Percentiles rank a stretch among this genome's conserved stretches.
Conservation (phyloP, 1,140 invertebrate species). For the Drosophila repleta region DNA sequence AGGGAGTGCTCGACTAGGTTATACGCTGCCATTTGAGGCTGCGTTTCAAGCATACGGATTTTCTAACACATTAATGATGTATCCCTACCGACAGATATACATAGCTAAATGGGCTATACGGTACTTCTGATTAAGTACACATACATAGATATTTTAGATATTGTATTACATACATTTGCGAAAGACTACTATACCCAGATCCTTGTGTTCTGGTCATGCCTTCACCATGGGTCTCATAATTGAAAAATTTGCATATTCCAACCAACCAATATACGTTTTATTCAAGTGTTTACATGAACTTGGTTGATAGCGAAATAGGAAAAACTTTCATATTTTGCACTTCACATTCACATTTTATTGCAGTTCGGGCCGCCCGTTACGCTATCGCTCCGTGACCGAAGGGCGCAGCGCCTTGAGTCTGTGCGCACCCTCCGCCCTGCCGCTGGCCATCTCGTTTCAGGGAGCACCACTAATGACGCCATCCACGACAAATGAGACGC, state of each 20-base stretch:
- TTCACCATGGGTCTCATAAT: background rate
- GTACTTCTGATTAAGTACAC: too few relatives aligned
- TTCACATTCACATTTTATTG: slow-evolving; percentile 56
- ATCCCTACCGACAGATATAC: too few relatives aligned
- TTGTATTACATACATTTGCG: too few relatives aligned
- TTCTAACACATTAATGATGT: too few relatives aligned
- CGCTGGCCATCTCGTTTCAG: slow-evolving; percentile 87
- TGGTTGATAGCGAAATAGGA: slow-evolving; percentile 1
- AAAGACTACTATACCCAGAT: too few relatives aligned
- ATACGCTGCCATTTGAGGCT: background rate
- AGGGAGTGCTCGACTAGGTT: background rate
- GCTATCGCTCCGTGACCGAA: slow-evolving; percentile 87
- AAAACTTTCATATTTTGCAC: background rate
- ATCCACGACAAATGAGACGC: slow-evolving; percentile 74
- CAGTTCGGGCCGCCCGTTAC: slow-evolving; percentile 86
- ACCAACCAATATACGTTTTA: background rate
- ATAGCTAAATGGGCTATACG: too few relatives aligned
- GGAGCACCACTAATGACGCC: slow-evolving; percentile 86
- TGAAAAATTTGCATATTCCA: background rate
- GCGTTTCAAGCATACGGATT: too few relatives aligned
- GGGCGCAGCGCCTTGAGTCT: slow-evolving; percentile 85
- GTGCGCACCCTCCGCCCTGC: slow-evolving; percentile 86
- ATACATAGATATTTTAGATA: too few relatives aligned
- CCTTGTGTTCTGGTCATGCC: background rate
- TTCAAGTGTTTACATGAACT: slow-evolving; percentile 7